Conservation (phyloP, 2,888 invertebrate species). For the Deilephila porcellus region DNA sequence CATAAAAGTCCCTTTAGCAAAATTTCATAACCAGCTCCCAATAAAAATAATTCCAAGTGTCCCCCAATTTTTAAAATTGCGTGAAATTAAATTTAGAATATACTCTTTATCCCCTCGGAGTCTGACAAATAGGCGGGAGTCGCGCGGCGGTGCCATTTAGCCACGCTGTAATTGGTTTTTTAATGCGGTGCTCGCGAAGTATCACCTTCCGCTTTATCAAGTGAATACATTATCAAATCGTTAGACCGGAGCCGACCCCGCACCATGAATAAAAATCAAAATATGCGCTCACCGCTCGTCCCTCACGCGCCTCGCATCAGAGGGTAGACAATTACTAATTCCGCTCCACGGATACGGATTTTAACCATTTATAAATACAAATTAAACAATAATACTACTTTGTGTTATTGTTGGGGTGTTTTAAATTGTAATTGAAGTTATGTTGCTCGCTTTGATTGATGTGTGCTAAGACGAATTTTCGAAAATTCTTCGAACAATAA, state of each 20-base stretch:
- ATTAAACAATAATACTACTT: conserved; percentile 65
- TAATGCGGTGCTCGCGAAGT: conserved; percentile 81
- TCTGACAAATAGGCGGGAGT: conserved; percentile 82
- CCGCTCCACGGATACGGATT: conserved; percentile 63
- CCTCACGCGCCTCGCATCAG: conserved; percentile 58
- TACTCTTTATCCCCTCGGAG: conserved; percentile 80
- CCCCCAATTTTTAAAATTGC: conserved; percentile 81
- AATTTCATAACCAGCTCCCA: conserved; percentile 65
- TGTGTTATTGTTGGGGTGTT: conserved; percentile 52
- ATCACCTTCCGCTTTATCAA: conserved; percentile 83
- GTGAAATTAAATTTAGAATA: conserved; percentile 85
- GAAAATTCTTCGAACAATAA: conserved; percentile 20
- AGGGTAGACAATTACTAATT: conserved; percentile 79
- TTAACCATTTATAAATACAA: conserved; percentile 75
- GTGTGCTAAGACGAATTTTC: conserved; percentile 35
- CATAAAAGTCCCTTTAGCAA: conserved; percentile 67
- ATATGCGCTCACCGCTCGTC: conserved; percentile 65
- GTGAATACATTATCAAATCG: conserved; percentile 85
- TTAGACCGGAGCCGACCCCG: conserved; percentile 73
- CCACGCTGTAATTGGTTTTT: conserved; percentile 84
- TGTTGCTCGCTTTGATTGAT: conserved; percentile 36
- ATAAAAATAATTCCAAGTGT: conserved; percentile 75
- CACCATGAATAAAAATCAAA: conserved; percentile 82
- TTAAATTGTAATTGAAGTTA: conserved; percentile 31
- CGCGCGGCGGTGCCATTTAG: conserved; percentile 77